Base-by-base conservation (phyloP, 2,113 vertebrate species). In the Pseudorectes ferrugineus region DNA sequence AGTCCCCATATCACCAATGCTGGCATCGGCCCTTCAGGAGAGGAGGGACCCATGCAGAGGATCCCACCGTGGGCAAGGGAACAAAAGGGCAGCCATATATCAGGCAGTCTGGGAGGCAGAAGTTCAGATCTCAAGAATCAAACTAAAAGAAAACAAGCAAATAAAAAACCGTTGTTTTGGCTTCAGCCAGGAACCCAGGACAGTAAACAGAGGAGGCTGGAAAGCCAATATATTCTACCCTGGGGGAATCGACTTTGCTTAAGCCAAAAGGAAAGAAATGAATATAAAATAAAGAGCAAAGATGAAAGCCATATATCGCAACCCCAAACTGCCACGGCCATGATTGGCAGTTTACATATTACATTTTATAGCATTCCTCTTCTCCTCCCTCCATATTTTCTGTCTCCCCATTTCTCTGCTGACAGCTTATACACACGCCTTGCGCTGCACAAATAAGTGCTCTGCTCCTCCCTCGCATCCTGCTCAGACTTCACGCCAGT, bases 281-380 rank as follows among this genome's bases (percentile, higher is more conserved):
- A 83, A 18, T 88, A 54, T 63, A 85, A 85, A 95, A 87, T 43
- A 73, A 91, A 88, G 46, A 63, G 31, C 36, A 62, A 66, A 86
- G 75, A 95, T 94, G 79, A 96, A 96, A 92, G 66, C 74, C 10
- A 1, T 24, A 14, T 51, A 92, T 82, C 8, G 15, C 40, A 92
- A 92, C 70, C 63, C 93, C 72, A 80, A 59, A 82, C 43, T 33
- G 2, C 82, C 88, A 68, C 0, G 0, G 29, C 57, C 63, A 14
- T 89, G 95, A 94, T 45, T 88, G 88, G 72, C 86, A 94, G 91
- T 82, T 92, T 88, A 25, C 77, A 77, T 81, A 88, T 91, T 94
- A 89, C 65, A 78, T 63, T 96, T 93, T 95, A 83, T 38, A 77
- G n/a, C 86, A 79, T 85, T 94, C 91, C 43, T 83, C 46, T 85